A percentile compares a stretch with the other conserved stretches of the same genome.
Evolutionary conservation across 2,797 vertebrate species (phyloP).

Genomic region (Periophthalmus magnuspinnatus): DNA sequence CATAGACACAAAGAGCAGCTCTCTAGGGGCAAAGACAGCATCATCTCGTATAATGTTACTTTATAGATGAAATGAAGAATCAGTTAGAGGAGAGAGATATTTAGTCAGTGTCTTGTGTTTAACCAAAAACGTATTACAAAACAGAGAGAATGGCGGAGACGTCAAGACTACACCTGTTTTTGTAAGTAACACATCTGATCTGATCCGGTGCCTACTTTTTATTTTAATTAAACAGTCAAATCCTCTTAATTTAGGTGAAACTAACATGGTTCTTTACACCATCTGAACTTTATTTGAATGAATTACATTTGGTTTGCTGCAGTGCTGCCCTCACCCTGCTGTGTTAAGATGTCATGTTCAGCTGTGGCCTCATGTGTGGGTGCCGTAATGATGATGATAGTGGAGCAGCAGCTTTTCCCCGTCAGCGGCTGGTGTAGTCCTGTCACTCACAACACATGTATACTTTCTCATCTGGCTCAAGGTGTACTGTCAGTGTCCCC

Average conservation of each 20-base stretch:
- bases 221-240: too few relatives aligned
- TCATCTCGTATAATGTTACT: neutral
- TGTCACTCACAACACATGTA: constrained; percentile 31
- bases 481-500: neutral
- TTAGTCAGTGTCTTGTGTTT: neutral
- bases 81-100: neutral
- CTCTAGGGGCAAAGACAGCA: constrained; percentile 26
- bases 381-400: constrained; percentile 59
- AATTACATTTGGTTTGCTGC: constrained; percentile 42
- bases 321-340: constrained; percentile 34
- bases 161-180: too few relatives aligned
- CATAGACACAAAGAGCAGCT: constrained; percentile 66
- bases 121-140: too few relatives aligned
- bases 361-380: constrained; percentile 46
- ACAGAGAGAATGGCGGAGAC: too few relatives aligned
- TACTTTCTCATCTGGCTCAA: constrained; percentile 12
- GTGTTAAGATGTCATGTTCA: constrained; percentile 49
- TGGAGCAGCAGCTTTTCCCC: constrained; percentile 47
- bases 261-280: neutral
- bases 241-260: neutral
- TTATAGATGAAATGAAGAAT: neutral
- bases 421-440: constrained; percentile 30
- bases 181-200: too few relatives aligned
- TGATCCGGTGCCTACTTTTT: too few relatives aligned
- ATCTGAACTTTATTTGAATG: constrained; percentile 16